Base-by-base conservation (phyloP, 1,140 invertebrate genomes). In the Protaetia brevitarsis region DNA sequence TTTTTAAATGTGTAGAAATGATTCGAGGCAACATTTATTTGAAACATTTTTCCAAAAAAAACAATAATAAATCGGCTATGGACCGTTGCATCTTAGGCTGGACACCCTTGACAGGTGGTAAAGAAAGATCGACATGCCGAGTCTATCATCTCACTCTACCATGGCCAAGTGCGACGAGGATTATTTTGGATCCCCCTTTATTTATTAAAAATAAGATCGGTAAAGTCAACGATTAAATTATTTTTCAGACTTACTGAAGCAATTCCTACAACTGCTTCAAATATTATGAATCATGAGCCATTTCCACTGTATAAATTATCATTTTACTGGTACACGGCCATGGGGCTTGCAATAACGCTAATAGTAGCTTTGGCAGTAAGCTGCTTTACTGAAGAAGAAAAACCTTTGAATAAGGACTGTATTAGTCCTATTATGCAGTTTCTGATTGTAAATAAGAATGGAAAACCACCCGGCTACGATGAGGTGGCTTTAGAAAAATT, bases 271-370 rank as follows among this genome's bases (percentile, higher is more conserved):
- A 27, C 11, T 2, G 16, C 30, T 63, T 34, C 29, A 36, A 10
- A 29, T 27, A 13, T 29, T 0, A 56, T 34, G n/a, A n/a, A n/a
- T n/a, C 58, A 84, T 1, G 57, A 59, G 41, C 64, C 64, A 0
- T 36, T 65, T 27, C n/a, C 57, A n/a, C 19, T 65, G 19, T 65
- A 65, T n/a, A 19, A 23, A 65, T 29, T 65, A 26, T 65, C 64
- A 2, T 65, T 65, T 34, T 65, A 56, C 16, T 65, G 26, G 26
- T 57, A 65, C 16, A 31, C 28, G 3, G 3, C 57, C 13, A 58
- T 65, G 13, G 64, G 64, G 6, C 5, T 56, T 23, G 13, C 27
- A 8, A 28, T 59, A 31, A 19, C 11, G 3, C 1, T 65, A 26
- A 29, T 59, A 21, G 23, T 58, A 7, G 29, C 28, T 37, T 8